Evolutionary conservation across 2,888 invertebrate species (phyloP).

Genomic region (Xestia c-nigrum): DNA sequence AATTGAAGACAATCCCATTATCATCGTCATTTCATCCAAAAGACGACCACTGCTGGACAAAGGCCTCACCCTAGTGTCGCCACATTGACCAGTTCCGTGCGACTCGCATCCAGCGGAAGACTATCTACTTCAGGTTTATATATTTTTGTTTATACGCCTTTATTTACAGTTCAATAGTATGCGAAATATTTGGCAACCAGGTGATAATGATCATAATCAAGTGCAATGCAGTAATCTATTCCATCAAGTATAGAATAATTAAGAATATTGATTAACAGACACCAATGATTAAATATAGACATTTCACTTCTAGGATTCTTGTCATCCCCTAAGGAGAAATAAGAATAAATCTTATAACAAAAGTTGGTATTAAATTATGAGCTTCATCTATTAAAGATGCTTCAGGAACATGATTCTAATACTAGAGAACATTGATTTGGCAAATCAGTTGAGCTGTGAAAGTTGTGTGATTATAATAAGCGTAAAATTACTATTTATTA

Average conservation of each 20-base stretch:
- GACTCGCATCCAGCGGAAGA: background rate
- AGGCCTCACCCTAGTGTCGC: no score
- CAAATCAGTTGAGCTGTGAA: slow-evolving; percentile 85
- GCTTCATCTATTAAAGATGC: slow-evolving; percentile 52
- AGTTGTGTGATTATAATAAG: slow-evolving; percentile 66
- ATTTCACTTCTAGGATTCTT: slow-evolving; percentile 27
- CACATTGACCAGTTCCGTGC: no score
- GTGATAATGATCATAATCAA: slow-evolving; percentile 25
- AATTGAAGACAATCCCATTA: slow-evolving; percentile 20
- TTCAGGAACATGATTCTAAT: slow-evolving; percentile 63
- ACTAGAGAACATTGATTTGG: slow-evolving; percentile 85
- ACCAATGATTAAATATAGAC: slow-evolving; percentile 43
- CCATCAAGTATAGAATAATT: slow-evolving; percentile 20
- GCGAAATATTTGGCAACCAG: slow-evolving; percentile 31
- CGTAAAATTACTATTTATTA: slow-evolving; percentile 60
- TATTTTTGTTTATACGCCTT: slow-evolving; percentile 4
- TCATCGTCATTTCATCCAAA: no score
- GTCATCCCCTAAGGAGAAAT: slow-evolving; percentile 6
- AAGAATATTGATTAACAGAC: slow-evolving; percentile 43
- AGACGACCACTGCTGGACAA: no score
- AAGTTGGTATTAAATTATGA: slow-evolving; percentile 52
- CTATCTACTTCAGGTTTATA: slow-evolving; percentile 1
- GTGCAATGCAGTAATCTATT: slow-evolving; percentile 54
- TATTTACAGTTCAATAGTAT: slow-evolving; percentile 45
- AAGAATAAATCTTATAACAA: slow-evolving; percentile 44